Evolutionary conservation across 2,113 vertebrate species (phyloP), one percentile per base, ranked within the genome.

Genomic region (Clarias macrocephalus): DNA sequence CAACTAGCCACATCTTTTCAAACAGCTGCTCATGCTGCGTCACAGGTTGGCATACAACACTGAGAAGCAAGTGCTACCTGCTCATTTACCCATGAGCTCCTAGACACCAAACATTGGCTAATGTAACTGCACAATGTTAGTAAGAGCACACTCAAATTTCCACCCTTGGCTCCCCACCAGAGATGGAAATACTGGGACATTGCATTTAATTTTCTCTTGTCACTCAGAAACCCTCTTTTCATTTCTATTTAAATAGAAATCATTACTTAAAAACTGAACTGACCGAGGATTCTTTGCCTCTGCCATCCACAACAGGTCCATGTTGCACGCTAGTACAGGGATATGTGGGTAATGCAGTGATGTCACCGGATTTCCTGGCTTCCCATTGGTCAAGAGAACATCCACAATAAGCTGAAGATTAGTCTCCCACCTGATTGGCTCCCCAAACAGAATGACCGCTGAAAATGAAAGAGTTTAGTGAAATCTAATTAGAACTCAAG

Each of bases 251-350:
- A 72, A 37, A 33, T 42, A 4, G 23, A 73, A 73, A 1, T 11
- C 0, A 66, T 62, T 28, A n/a, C 0, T 19, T 80, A 48, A 66
- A 42, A 76, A 10, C 6, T 12, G 9, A 7, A 72, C 91, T 95
- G 80, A 99, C 98, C 98, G 97, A 81, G 98, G 98, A 94, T 96
- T 98, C 92, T 95, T 97, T 21, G 98, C 98, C 93, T 99, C 98
- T 0, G 98, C 98, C 98, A 99, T 99, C 98, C 98, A 99, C 85
- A 99, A 93, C 77, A 99, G 96, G 91, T 99, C 98, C 97, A 98
- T 97, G 93, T 99, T 99, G 91, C 98, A 98, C 86, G 98, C 98
- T 63, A 99, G 92, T 66, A 99, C 77, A 0, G 98, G 98, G 37
- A 99, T 96, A 65, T 99, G 98, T 66, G 98, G 98, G 83, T 97